phyloP scores from a whole-genome alignment of 2,888 invertebrate species.

The Chironomus riparius region DNA sequence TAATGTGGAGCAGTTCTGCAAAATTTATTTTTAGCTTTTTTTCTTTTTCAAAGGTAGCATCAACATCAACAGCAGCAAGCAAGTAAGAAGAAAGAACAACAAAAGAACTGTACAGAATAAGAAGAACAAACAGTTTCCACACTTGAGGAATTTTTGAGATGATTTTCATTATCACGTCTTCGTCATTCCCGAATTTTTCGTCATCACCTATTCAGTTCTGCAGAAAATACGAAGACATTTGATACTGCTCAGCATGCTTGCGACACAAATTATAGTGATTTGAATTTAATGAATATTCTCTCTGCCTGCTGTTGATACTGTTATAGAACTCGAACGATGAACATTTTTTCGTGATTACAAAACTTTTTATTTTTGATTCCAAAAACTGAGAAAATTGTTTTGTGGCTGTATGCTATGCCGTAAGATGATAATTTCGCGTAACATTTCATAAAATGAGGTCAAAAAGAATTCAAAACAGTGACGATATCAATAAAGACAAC shows the following conservation, averaged over 20 bases:
- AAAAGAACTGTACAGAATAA: background rate
- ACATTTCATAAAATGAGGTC: background rate
- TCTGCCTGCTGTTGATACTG: background rate
- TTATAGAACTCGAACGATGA: background rate
- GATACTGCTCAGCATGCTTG: background rate
- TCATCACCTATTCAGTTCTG: background rate
- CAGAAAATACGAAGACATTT: background rate
- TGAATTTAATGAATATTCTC: background rate
- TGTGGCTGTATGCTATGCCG: background rate
- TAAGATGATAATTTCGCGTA: background rate
- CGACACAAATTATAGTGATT: constrained; percentile 6
- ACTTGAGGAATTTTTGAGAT: background rate
- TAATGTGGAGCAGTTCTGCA: background rate
- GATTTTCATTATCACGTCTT: background rate
- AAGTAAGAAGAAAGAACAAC: too few relatives aligned
- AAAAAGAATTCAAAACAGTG: background rate
- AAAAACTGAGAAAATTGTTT: too few relatives aligned
- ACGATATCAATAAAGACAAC: background rate
- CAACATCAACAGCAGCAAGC: too few relatives aligned
- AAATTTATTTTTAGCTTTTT: too few relatives aligned
- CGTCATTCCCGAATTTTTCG: background rate
- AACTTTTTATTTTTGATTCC: background rate
- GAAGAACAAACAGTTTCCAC: constrained; percentile 4
- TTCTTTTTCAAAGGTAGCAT: too few relatives aligned
- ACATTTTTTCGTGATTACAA: background rate